phyloP scores from a whole-genome alignment of 2,888 invertebrate species.

The Drosophila sordidapex region DNA sequence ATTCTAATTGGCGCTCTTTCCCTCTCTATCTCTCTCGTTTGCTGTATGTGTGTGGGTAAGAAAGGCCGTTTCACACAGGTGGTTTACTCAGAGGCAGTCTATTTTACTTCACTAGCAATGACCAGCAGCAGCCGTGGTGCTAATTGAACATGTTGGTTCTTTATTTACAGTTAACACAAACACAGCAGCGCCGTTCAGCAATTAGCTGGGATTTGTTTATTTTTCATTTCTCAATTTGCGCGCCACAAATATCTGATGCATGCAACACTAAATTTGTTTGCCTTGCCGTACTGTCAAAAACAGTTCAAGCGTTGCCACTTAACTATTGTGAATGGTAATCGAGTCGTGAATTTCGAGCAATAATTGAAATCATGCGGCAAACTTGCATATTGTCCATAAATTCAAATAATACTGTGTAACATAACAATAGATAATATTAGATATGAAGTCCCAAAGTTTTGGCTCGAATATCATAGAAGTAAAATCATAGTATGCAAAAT shows the following conservation, averaged over 20 bases:
- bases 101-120: slow-evolving; percentile 21
- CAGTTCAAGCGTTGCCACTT: slow-evolving; percentile 13
- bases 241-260: slow-evolving; percentile 23
- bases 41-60: slow-evolving; percentile 10
- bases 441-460: slow-evolving; percentile 88
- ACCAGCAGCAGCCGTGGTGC: slow-evolving; percentile 44
- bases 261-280: neutral
- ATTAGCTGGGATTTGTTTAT: slow-evolving; percentile 34
- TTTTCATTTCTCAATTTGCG: slow-evolving; percentile 24
- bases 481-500: no score
- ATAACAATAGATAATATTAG: neutral
- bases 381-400: neutral
- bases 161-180: slow-evolving; percentile 64
- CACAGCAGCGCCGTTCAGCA: slow-evolving; percentile 12
- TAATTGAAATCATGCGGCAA: neutral
- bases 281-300: slow-evolving; percentile 20
- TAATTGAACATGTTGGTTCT: slow-evolving; percentile 57
- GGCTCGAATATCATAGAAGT: slow-evolving; percentile 90
- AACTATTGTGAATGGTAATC: neutral
- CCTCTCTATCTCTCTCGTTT: neutral
- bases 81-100: slow-evolving; percentile 31
- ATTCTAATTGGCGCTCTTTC: slow-evolving; percentile 15
- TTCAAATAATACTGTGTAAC: neutral
- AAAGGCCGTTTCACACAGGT: slow-evolving; percentile 49
- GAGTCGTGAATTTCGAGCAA: neutral